Conservation (phyloP, 2,797 vertebrate species). For the Perdix hodgsoniae region DNA sequence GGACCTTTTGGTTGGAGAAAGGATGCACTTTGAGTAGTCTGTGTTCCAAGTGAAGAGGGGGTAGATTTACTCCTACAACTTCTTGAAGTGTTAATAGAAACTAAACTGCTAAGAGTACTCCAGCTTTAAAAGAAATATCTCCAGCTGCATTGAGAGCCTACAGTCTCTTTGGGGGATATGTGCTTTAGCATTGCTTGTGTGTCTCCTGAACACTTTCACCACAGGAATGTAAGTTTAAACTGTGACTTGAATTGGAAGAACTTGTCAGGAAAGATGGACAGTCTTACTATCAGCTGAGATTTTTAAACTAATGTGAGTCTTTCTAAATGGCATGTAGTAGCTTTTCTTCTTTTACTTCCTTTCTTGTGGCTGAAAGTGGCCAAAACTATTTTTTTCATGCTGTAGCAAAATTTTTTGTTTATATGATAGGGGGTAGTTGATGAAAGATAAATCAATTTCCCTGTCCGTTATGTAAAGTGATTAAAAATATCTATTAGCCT, state of each 20-base stretch:
- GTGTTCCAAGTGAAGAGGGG: not conserved
- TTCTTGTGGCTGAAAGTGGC: not conserved
- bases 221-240: not conserved
- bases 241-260: not conserved
- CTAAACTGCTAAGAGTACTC: not conserved
- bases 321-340: not conserved
- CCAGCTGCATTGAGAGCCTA: not conserved
- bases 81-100: not conserved
- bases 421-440: not conserved
- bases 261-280: not conserved
- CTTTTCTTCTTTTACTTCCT: not conserved
- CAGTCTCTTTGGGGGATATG: not conserved
- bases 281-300: not conserved
- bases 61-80: not conserved
- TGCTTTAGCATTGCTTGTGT: not conserved
- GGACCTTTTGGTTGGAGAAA: not conserved
- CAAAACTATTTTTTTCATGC: not conserved
- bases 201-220: not conserved
- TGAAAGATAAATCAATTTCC: not conserved
- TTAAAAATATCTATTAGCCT: constrained; percentile 13
- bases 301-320: not conserved
- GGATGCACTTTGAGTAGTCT: not conserved
- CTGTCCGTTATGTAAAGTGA: not conserved
- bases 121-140: not conserved
- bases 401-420: not conserved